Base-by-base conservation (phyloP, 2,113 vertebrate genomes). In the Calidris pugnax region DNA sequence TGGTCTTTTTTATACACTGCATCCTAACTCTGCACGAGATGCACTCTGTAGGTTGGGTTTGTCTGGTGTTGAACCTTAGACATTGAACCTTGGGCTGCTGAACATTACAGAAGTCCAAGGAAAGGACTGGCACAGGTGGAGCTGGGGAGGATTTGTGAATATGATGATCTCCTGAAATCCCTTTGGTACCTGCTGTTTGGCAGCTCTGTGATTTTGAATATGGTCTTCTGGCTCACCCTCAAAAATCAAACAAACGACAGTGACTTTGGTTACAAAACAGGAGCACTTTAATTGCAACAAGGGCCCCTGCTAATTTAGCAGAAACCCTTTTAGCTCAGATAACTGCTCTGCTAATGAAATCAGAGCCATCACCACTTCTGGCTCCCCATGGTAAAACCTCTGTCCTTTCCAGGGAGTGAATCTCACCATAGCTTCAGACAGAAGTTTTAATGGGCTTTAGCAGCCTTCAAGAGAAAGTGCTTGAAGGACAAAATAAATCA, bases 401-500 rank as follows among this genome's bases (percentile, higher is more conserved):
- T 67, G 55, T 90, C 87, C 85, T 94, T 94, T 78, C 60, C 82
- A 95, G 60, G 56, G 87, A 81, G 26, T 47, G 71, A 88, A 63
- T 86, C 86, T 93, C 90, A 64, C 95, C 93, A 63, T 3, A 35
- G 75, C 68, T 74, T 86, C 78, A 89, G 71, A 87, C 45, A 79
- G 62, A 79, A 93, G 82, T 81, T 94, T 88, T 87, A 91, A 96
- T 93, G 93, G 93, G 48, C 93, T 87, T 87, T 57, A 94, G 85
- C 71, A 96, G 91, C 78, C 93, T 85, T 45, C 12, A 7, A 89
- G 67, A 79, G 50, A 90, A 83, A 89, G 53, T 41, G 32, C 85
- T 88, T 28, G 19, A 96, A 96, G 90, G 91, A 85, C 87, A 95
- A 91, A 89, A 97, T 85, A 93, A 95, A 91, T 96, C 89, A 93